Conservation (phyloP, 2,113 vertebrate genomes). For the Chlamydotis undulata region DNA sequence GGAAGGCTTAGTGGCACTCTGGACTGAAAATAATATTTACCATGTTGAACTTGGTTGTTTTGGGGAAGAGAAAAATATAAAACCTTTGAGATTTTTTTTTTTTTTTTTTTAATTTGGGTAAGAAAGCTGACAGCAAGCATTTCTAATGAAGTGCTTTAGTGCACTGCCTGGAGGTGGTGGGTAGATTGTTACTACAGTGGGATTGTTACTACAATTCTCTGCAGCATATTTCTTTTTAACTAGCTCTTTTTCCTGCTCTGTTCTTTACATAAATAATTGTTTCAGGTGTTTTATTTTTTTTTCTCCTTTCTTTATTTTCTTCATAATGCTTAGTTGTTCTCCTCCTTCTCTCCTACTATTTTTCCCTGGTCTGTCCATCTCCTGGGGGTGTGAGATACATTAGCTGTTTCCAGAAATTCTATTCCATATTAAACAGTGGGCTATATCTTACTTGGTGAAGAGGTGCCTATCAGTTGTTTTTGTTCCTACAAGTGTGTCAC, state of each 20-base stretch:
- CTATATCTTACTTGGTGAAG: not conserved
- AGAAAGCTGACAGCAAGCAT: not conserved
- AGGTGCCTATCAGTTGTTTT: not conserved
- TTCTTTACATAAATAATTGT: not conserved
- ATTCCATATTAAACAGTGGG: not conserved
- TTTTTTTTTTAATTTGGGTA: not conserved
- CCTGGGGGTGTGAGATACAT: not conserved
- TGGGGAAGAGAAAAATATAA: not conserved
- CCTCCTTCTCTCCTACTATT: not conserved
- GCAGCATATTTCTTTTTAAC: not conserved
- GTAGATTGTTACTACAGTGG: not conserved
- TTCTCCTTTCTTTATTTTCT: not conserved
- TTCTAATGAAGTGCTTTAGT: not conserved
- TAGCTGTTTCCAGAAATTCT: not conserved
- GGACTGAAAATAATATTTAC: not conserved
- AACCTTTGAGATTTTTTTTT: not conserved
- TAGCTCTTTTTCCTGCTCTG: not conserved
- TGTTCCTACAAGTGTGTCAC: not conserved
- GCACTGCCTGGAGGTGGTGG: not conserved
- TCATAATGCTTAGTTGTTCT: not conserved
- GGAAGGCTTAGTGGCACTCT: not conserved
- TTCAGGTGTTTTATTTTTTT: accelerated
- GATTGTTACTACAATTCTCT: not conserved
- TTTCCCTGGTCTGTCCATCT: not conserved
- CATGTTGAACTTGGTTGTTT: not conserved